Conservation (phyloP, 2,888 invertebrate genomes). For the Antheraea yamamai region DNA sequence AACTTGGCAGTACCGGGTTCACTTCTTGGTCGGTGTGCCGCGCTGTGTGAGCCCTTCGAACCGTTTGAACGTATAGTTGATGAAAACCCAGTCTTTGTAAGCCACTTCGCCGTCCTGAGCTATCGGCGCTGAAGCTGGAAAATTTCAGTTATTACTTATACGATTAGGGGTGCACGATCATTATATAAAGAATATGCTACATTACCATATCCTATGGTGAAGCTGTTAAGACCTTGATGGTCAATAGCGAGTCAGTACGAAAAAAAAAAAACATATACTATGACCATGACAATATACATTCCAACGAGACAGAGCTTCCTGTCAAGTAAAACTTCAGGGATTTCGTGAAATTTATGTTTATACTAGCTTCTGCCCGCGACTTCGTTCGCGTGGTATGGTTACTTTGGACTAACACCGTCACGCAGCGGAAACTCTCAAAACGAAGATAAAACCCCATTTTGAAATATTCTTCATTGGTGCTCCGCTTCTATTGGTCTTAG, state of each 20-base stretch:
- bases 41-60: slow-evolving; percentile 98
- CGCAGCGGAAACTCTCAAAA: too few relatives aligned
- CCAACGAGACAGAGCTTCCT: not conserved
- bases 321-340: not conserved
- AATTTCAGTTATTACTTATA: slow-evolving; percentile 18
- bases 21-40: slow-evolving; percentile 91
- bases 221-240: not conserved
- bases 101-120: slow-evolving; percentile 95
- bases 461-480: too few relatives aligned
- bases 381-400: too few relatives aligned
- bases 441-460: too few relatives aligned
- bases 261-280: too few relatives aligned
- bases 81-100: slow-evolving; percentile 99
- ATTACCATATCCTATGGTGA: not conserved
- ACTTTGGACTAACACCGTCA: too few relatives aligned
- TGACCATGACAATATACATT: not conserved
- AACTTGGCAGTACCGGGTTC: slow-evolving; percentile 23
- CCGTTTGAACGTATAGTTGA: slow-evolving; percentile 99
- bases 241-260: too few relatives aligned
- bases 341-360: too few relatives aligned
- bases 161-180: not conserved
- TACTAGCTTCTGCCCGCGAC: too few relatives aligned
- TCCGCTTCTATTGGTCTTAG: too few relatives aligned
- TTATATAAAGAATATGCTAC: not conserved
- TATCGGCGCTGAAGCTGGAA: slow-evolving; percentile 90